Evolutionary conservation across 1,140 invertebrate species (phyloP), one percentile per base, ranked within the genome.

Genomic region (Rhopalosiphum maidis): DNA sequence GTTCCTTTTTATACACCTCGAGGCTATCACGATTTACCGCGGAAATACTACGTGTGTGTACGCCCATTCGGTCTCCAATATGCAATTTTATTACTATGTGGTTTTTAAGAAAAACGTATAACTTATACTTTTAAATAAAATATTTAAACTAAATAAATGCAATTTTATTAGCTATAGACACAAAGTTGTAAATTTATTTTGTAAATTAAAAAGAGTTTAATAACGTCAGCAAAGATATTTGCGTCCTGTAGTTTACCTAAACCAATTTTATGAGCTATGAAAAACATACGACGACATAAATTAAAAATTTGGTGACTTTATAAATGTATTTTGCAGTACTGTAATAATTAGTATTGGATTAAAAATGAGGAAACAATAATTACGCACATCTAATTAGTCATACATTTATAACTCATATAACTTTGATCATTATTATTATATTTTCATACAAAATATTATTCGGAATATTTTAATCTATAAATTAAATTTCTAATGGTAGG

Each of bases 21-120:
- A 93, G 91, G 91, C 91, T 37, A 93, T 93, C 91, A 93, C 91
- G 91, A 86, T 25, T 83, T 48, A 85, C 91, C 91, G 48, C 91
- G 91, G 91, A 93, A 93, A 93, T 93, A 54, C 35, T 85, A 93
- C 77, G 46, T 25, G 46, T 51, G 22, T 86, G 82, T 21, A 93
- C 91, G 77, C 91, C 91, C 82, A 83, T 83, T 35, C 35, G 18
- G 23, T 54, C 54, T 60, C 9, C 51, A 55, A 37, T 37, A 54
- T 55, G 51, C 88, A 55, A 90, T 90, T 55, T 55, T 90, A 55
- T n/a, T 48, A 35, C 46, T 35, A 51, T 90, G 88, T 41, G 88
- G 51, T 90, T 60, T 90, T 55, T 55, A n/a, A 82, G 77, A 35
- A 82, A 82, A 82, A 22, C 77, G 77, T 37, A 82, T 35, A 22